Percentiles rank a stretch among this genome's conserved stretches.
These are phyloP conservation scores for Perdita meconis DNA, from an alignment of 2,888 invertebrate genomes.

Conservation along the genomic window DNA sequence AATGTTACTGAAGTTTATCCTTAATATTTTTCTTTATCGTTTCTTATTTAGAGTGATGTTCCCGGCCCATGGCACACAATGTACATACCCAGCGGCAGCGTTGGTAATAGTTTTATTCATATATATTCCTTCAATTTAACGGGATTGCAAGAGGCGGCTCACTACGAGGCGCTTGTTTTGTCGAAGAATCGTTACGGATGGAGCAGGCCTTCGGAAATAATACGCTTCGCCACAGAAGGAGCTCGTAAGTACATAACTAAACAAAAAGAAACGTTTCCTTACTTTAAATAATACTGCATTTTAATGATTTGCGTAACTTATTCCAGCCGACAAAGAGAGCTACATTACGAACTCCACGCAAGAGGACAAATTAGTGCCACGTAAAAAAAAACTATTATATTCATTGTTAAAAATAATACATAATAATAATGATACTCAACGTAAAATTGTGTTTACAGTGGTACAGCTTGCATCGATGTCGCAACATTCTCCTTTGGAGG, in stretches of 20 bases:
- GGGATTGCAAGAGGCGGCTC: slow-evolving; percentile 90
- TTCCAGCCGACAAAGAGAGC: slow-evolving; percentile 35
- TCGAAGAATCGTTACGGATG: slow-evolving; percentile 94
- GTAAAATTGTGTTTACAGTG: slow-evolving; percentile 42
- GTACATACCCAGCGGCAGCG: slow-evolving; percentile 86
- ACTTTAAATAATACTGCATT: neutral
- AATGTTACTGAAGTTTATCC: too few relatives aligned
- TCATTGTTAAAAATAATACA: neutral
- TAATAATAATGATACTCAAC: neutral
- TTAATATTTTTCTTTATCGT: too few relatives aligned
- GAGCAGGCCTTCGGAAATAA: slow-evolving; percentile 91
- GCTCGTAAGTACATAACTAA: slow-evolving; percentile 87
- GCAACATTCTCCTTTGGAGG: slow-evolving; percentile 58
- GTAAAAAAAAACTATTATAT: slow-evolving; percentile 29
- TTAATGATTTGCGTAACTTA: slow-evolving; percentile 1
- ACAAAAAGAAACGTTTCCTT: slow-evolving; percentile 18
- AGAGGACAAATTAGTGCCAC: slow-evolving; percentile 40
- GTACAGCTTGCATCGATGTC: slow-evolving; percentile 66
- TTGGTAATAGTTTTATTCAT: slow-evolving; percentile 88
- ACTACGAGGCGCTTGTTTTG: slow-evolving; percentile 92
- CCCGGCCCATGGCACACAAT: slow-evolving; percentile 87
- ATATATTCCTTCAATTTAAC: slow-evolving; percentile 90
- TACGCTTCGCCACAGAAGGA: slow-evolving; percentile 91
- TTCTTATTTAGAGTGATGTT: slow-evolving; percentile 55
- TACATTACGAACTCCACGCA: slow-evolving; percentile 52